A percentile compares a stretch with the other conserved stretches of the same genome.
Conservation (phyloP, 2,797 vertebrate genomes). For the Crocodylus rhombifer region DNA sequence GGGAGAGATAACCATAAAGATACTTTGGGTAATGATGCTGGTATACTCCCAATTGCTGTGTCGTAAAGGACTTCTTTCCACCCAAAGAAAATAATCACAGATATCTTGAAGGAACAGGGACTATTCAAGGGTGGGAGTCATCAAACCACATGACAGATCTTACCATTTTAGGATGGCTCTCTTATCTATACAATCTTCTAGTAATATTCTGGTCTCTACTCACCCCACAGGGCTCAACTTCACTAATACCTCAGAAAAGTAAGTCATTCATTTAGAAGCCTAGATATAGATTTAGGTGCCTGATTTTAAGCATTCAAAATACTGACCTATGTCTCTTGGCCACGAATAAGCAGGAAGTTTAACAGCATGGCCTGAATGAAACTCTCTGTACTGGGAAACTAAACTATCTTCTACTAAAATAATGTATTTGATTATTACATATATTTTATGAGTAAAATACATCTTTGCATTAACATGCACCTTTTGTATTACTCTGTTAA, state of each 20-base stretch:
- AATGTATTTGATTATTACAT: background rate
- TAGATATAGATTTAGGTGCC: background rate
- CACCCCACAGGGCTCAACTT: no score
- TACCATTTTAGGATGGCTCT: background rate
- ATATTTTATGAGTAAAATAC: background rate
- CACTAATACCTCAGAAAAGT: background rate
- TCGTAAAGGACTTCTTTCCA: background rate
- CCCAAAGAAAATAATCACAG: background rate
- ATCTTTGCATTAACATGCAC: background rate
- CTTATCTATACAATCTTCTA: background rate
- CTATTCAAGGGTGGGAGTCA: background rate
- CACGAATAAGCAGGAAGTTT: background rate
- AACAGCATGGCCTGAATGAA: background rate
- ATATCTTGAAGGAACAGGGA: background rate
- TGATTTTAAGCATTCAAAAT: background rate
- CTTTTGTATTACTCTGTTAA: background rate
- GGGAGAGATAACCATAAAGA: background rate
- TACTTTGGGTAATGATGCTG: background rate
- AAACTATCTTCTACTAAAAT: constrained; percentile 4
- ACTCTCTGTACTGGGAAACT: background rate
- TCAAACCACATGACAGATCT: background rate
- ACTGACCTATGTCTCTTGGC: background rate
- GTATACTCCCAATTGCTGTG: background rate
- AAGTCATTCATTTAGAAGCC: background rate
- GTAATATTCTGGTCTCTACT: background rate